Base-by-base conservation (phyloP, 2,113 vertebrate species). In the Datnioides undecimradiatus region DNA sequence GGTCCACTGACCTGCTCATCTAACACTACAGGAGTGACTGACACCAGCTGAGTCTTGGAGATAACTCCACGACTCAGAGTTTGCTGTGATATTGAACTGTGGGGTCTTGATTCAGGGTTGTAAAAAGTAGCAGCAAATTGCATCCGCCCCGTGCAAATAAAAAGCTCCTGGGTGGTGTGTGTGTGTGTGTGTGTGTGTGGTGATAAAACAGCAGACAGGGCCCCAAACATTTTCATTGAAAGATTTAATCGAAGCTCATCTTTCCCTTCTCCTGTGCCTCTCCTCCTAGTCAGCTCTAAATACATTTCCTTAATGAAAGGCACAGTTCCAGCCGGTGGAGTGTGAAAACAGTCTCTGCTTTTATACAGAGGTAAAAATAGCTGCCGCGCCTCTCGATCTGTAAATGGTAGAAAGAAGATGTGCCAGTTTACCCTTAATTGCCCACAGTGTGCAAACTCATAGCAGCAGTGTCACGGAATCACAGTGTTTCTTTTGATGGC, bases 221-320 rank as follows among this genome's bases (percentile, higher is more conserved):
- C 85, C 70, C 76, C 67, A 82, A 81, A 88, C 55, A 63, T 84
- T 85, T 85, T 76, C 52, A 89, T 65, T 77, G 74, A 90, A 72
- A 87, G 80, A 82, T 89, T 68, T 82, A 76, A 91, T 89, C 85
- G 36, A 51, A 43, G 76, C 85, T 88, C 82, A 82, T 89, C 86
- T 70, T 76, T 78, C 70, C 49, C 33, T 23, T 43, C 82, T 83
- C 34, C 25, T 66, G 80, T 73, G 76, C 72, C 73, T 48, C 73
- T 41, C 75, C 54, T n/a, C 21, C 76, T 34, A 25, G 72, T 82
- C 51, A 3, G 49, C 86, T 88, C 74, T 76, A 93, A 93, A 93
- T 94, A 94, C 88, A 88, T 87, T 87, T 77, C 65, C 86, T 81
- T 91, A 92, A 91, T 92, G 87, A 92, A 92, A 89, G 86, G 86